Evolutionary conservation across 2,797 vertebrate genomes (phyloP).

Genomic region (Schizothorax lantsangensis): DNA sequence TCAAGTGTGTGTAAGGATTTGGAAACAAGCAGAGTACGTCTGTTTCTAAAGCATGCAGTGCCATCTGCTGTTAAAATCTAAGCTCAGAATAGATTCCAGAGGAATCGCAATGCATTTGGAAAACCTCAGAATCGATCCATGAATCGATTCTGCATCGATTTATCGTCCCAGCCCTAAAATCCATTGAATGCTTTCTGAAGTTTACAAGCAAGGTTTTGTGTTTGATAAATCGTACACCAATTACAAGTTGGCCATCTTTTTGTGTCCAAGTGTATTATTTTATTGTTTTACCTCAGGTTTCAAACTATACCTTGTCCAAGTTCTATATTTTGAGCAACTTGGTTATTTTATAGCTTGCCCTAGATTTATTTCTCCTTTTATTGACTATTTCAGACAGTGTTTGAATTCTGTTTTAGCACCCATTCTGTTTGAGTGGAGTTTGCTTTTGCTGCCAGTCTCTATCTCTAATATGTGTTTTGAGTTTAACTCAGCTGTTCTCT

Average conservation of each 20-base stretch:
- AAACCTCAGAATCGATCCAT: no score
- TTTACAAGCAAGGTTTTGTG: not conserved
- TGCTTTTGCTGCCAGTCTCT: not conserved
- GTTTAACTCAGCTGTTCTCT: not conserved
- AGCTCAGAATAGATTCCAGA: no score
- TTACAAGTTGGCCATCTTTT: not conserved
- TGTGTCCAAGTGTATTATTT: not conserved
- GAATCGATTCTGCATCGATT: no score
- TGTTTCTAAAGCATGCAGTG: no score
- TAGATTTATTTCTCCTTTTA: not conserved
- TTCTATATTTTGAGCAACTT: not conserved
- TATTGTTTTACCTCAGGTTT: not conserved
- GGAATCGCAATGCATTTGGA: no score
- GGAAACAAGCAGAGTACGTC: no score
- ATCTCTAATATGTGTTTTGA: constrained; percentile 9
- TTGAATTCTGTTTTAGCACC: not conserved
- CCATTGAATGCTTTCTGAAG: not conserved
- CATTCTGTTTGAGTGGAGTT: not conserved
- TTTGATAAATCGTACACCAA: not conserved
- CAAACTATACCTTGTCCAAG: not conserved
- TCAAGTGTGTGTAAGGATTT: no score
- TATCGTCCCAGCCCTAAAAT: no score
- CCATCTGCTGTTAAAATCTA: no score
- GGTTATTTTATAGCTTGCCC: not conserved
- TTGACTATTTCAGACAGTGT: not conserved